phyloP scores from a whole-genome alignment of 2,113 vertebrate species.

The Crotophaga sulcirostris region DNA sequence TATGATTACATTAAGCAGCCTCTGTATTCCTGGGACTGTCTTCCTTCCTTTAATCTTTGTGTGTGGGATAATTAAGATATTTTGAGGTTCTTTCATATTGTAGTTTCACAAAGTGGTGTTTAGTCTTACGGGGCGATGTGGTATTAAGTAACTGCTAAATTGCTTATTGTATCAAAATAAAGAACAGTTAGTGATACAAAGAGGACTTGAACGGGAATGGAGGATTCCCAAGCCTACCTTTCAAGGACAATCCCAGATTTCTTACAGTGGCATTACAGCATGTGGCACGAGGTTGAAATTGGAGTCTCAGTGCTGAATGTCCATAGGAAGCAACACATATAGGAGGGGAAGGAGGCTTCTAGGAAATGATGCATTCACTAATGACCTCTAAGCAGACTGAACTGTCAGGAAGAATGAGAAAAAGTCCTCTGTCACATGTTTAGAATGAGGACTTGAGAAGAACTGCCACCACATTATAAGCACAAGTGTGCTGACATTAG shows the following conservation, averaged over 20 bases:
- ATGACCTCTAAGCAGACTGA: not conserved
- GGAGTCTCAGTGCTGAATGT: not conserved
- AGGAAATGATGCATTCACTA: not conserved
- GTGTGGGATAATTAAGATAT: slow-evolving; percentile 24
- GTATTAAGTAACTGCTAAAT: not conserved
- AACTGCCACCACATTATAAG: not conserved
- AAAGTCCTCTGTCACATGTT: not conserved
- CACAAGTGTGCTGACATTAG: not conserved
- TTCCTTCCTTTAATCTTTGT: slow-evolving; percentile 49
- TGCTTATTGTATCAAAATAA: not conserved
- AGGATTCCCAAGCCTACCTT: not conserved
- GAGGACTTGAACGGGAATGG: not conserved
- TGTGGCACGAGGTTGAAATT: not conserved
- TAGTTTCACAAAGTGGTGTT: not conserved
- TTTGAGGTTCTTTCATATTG: slow-evolving; percentile 21
- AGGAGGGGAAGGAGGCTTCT: not conserved
- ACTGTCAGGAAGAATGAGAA: not conserved
- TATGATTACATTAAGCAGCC: not conserved
- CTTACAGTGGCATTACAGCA: not conserved
- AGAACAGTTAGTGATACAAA: not conserved
- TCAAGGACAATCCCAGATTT: not conserved
- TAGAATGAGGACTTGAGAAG: not conserved
- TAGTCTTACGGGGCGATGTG: not conserved
- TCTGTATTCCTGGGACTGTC: not conserved
- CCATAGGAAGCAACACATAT: not conserved